phyloP scores from a whole-genome alignment of 2,113 vertebrate species.

The Brienomyrus brachyistius region DNA sequence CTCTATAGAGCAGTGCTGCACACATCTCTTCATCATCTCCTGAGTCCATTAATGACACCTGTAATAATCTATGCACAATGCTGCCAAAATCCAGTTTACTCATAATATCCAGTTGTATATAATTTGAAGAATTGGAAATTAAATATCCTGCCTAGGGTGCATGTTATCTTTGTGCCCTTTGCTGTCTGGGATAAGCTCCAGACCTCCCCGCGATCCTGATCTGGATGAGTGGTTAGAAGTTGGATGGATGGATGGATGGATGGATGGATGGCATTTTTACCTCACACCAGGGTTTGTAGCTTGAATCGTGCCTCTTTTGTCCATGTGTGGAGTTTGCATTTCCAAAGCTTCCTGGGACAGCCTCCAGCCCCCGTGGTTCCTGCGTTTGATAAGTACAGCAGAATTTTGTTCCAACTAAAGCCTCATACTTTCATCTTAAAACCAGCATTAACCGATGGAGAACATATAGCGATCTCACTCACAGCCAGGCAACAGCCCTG shows the following conservation, averaged over 20 bases:
- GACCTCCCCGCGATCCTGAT: neutral
- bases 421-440: neutral
- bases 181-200: neutral
- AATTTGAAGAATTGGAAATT: neutral
- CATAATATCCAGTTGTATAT: neutral
- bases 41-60: neutral
- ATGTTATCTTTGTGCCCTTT: neutral
- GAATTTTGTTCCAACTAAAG: neutral
- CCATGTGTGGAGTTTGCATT: neutral
- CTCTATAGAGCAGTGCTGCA: neutral
- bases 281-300: neutral
- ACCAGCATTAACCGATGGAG: neutral
- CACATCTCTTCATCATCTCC: neutral
- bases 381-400: neutral
- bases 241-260: neutral
- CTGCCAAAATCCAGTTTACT: neutral
- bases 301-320: neutral
- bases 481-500: neutral
- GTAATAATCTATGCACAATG: neutral
- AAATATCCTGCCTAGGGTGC: neutral
- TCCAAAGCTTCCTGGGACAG: neutral
- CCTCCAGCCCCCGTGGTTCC: neutral
- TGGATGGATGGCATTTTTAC: neutral
- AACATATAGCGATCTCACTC: neutral
- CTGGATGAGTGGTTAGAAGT: neutral